Percentiles rank a stretch among this genome's conserved stretches.
Evolutionary conservation across 2,797 vertebrate genomes (phyloP).

Genomic region (Chaetophractus vellerosus): DNA sequence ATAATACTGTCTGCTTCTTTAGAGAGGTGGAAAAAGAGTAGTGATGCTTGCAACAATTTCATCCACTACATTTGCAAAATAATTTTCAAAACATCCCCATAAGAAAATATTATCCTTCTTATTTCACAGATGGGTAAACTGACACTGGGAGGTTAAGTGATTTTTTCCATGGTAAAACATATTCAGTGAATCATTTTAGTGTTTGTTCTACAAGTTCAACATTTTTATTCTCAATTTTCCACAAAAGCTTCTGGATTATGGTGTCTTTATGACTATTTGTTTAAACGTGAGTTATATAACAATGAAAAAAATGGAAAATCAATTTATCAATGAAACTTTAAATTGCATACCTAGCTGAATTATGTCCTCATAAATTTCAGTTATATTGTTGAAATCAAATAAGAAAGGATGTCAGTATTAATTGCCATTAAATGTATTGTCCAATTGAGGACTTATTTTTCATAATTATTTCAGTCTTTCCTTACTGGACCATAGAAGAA

Average conservation of each 20-base stretch:
- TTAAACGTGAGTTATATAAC: conserved; percentile 41
- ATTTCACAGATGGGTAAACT: conserved; percentile 85
- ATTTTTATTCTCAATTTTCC: conserved; percentile 65
- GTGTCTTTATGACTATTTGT: neutral
- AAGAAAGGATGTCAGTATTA: neutral
- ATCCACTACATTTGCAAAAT: conserved; percentile 77
- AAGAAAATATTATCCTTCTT: conserved; percentile 82
- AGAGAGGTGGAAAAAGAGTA: conserved; percentile 60
- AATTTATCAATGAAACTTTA: conserved; percentile 38
- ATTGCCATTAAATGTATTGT: neutral
- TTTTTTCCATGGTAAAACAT: conserved; percentile 74
- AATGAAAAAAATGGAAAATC: neutral
- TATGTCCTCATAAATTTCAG: neutral
- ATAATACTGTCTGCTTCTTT: conserved; percentile 62
- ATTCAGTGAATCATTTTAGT: conserved; percentile 77
- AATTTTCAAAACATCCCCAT: conserved; percentile 76
- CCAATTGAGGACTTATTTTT: conserved; percentile 30
- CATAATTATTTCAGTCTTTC: conserved; percentile 24
- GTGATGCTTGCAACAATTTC: conserved; percentile 71
- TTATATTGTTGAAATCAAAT: conserved; percentile 10
- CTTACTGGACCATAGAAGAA: neutral
- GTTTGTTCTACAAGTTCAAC: conserved; percentile 69
- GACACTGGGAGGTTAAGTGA: conserved; percentile 76
- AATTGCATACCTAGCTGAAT: neutral
- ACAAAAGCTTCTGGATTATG: conserved; percentile 19